Evolutionary conservation across 2,113 vertebrate species (phyloP), one percentile per base, ranked within the genome.

Genomic region (Sarotherodon lohbergeri): DNA sequence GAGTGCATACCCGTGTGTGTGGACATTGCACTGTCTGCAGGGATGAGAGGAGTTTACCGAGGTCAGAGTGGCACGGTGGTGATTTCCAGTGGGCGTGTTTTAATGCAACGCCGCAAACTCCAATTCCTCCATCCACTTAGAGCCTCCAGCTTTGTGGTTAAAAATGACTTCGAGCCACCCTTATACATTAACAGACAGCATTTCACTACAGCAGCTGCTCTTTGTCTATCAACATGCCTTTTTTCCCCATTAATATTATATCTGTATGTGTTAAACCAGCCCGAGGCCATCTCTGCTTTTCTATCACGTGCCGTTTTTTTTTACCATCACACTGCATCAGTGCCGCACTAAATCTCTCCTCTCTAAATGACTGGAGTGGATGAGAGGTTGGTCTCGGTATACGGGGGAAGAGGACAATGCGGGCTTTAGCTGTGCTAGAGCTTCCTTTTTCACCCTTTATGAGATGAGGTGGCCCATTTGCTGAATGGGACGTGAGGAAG

Each of bases 311-410:
- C 73, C 4, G 41, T 12, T 73, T 92, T 0, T 0, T 66, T 94
- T 80, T 90, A 93, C 92, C 92, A 89, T 92, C 86, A 61, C 9
- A 24, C 88, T 48, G 85, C 84, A 73, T 81, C 41, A 73, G 76
- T 34, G 63, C 90, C 12, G 86, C 91, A 89, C 92, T 95, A 95
- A 95, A 95, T 94, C 92, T 93, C 86, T 78, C 79, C 32, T 88
- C 91, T 94, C 93, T 91, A 95, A 94, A 95, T 93, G 93, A 95
- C 94, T 90, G 91, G 91, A 93, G 91, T 90, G 89, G 91, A 91
- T 84, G 92, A 90, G 91, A 94, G 94, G 71, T 50, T 78, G 71
- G 93, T 95, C 95, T 94, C 54, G 43, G 90, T 83, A 89, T 90
- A 93, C 86, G 88, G 89, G 82, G 86, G 91, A 82, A 91, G 89